These are phyloP conservation scores for Dascyllus trimaculatus DNA, from an alignment of 2,113 vertebrate species.

Conservation along the genomic window DNA sequence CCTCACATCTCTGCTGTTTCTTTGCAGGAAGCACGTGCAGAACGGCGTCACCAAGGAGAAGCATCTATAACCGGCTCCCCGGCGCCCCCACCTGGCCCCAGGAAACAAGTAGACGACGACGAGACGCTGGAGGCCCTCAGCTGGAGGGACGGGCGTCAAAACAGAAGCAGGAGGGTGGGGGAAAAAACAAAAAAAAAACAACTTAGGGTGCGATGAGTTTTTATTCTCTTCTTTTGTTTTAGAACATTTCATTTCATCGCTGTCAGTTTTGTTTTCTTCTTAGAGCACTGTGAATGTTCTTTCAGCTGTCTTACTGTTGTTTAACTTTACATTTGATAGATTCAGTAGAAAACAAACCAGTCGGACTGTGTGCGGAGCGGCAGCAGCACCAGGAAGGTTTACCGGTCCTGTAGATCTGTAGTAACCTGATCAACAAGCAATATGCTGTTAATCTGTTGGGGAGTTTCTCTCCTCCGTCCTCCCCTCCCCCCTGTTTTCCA, in stretches of 20 bases:
- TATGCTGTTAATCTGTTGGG: background rate
- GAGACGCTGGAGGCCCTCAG: slow-evolving; percentile 15
- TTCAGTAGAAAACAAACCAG: slow-evolving; percentile 34
- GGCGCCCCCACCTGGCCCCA: slow-evolving; percentile 75
- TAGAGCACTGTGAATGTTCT: slow-evolving; percentile 83
- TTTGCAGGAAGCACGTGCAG: slow-evolving; percentile 83
- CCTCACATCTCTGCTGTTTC: too few relatives aligned
- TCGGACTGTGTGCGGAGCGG: slow-evolving; percentile 15
- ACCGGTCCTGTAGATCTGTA: slow-evolving; percentile 18
- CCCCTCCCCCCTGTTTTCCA: background rate
- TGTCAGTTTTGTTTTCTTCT: slow-evolving; percentile 61
- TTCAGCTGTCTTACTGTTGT: slow-evolving; percentile 72
- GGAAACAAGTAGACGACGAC: slow-evolving; percentile 58
- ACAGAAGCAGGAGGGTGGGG: slow-evolving; percentile 7
- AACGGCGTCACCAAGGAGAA: slow-evolving; percentile 92
- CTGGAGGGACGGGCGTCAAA: slow-evolving; percentile 24
- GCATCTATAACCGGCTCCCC: slow-evolving; percentile 81
- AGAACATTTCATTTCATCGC: slow-evolving; percentile 60
- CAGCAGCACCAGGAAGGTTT: background rate
- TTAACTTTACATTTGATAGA: slow-evolving; percentile 60
- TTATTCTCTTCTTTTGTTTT: slow-evolving; percentile 53
- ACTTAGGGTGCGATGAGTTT: slow-evolving; percentile 40
- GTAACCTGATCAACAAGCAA: slow-evolving; percentile 30
- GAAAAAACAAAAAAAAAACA: background rate
- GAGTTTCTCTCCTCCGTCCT: slow-evolving; percentile 15